These are phyloP conservation scores for Seladonia tumulorum DNA, from an alignment of 2,888 invertebrate genomes.

Conservation along the genomic window DNA sequence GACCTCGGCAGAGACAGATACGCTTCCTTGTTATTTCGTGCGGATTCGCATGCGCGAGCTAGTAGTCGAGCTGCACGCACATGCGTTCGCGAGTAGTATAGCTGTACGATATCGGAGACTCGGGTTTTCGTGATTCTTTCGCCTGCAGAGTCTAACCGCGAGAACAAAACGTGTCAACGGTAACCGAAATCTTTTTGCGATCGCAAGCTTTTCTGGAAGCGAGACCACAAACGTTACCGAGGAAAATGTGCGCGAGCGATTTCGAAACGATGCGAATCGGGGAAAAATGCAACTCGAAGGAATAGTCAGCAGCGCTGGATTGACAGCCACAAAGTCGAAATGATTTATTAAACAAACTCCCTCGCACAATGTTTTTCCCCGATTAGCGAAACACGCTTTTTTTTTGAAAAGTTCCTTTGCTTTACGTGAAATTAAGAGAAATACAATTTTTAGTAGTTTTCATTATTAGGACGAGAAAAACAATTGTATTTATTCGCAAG, in stretches of 20 bases:
- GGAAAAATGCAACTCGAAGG: neutral
- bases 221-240: neutral
- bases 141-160: neutral
- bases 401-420: too few relatives aligned
- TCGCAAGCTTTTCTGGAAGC: neutral
- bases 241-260: neutral
- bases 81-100: slow-evolving; percentile 12
- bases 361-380: too few relatives aligned
- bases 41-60: slow-evolving; percentile 19
- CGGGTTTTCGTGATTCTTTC: slow-evolving; percentile 21
- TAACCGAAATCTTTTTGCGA: neutral
- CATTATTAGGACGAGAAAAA: too few relatives aligned
- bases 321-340: neutral
- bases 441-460: too few relatives aligned
- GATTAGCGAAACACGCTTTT: too few relatives aligned
- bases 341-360: too few relatives aligned
- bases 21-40: slow-evolving; percentile 56
- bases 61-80: too few relatives aligned
- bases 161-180: slow-evolving; percentile 5
- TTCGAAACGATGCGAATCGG: neutral
- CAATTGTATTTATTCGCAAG: too few relatives aligned
- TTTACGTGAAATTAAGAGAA: too few relatives aligned
- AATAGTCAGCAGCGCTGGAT: neutral
- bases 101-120: slow-evolving; percentile 42
- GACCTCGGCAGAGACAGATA: slow-evolving; percentile 3